Conservation (phyloP, 2,888 invertebrate genomes). For the Nomada lathburiana region DNA sequence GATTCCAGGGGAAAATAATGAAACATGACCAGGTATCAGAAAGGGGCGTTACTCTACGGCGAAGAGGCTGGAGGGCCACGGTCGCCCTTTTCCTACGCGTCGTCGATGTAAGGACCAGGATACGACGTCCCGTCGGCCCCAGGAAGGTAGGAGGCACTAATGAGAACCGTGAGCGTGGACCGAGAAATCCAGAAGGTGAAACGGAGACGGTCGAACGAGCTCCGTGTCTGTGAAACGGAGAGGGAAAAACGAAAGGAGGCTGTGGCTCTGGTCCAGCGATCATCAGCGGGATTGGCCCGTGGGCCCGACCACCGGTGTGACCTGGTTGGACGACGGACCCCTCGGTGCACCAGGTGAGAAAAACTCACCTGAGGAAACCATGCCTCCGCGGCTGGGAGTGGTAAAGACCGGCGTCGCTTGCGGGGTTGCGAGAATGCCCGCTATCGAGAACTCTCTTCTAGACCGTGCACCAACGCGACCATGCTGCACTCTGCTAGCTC, state of each 20-base stretch:
- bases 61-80: constrained; percentile 39
- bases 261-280: constrained; percentile 77
- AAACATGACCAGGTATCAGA: constrained; percentile 80
- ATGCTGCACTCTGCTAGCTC: constrained; percentile 20
- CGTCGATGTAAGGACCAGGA: constrained; percentile 73
- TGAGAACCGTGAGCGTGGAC: constrained; percentile 68
- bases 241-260: constrained; percentile 74
- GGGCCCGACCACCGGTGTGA: constrained; percentile 68
- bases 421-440: constrained; percentile 46
- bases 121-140: constrained; percentile 61
- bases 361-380: constrained; percentile 73
- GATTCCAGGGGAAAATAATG: constrained; percentile 81
- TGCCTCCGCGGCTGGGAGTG: constrained; percentile 70
- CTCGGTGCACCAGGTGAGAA: constrained; percentile 73
- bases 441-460: not conserved
- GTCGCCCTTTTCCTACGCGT: constrained; percentile 68
- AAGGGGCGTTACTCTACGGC: constrained; percentile 75
- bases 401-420: constrained; percentile 39
- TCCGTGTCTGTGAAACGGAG: constrained; percentile 42
- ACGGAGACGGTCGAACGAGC: constrained; percentile 21
- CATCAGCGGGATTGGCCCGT: constrained; percentile 79
- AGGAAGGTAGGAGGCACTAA: constrained; percentile 76
- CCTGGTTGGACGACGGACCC: constrained; percentile 77
- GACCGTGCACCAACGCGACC: constrained; percentile 25
- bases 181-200: constrained; percentile 25